Evolutionary conservation across 2,113 vertebrate species (phyloP), one percentile per base, ranked within the genome.

Genomic region (Pelecanoides urinatrix): DNA sequence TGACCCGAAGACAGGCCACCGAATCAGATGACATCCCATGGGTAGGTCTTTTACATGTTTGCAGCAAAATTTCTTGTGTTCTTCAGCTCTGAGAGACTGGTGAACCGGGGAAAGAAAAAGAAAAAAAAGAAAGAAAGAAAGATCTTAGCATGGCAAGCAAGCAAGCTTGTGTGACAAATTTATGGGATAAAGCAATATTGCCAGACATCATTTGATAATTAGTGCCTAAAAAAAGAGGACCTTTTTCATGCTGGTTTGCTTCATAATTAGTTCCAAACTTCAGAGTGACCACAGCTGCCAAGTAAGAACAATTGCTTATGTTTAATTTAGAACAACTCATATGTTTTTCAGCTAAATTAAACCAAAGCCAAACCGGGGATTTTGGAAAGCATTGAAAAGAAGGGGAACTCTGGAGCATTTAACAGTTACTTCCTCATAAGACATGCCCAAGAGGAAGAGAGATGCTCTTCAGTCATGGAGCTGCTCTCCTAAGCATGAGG

Each of bases 401-500:
- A 91, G 91, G 86, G 95, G 92, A 96, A 96, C 55, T 96, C 55
- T 89, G 52, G 26, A 83, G 42, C 74, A n/a, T 42, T 86, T 93
- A 86, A 80, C 7, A 82, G 79, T 85, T 96, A 91, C 90, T 96
- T 96, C 96, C 96, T 94, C 32, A 45, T 95, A 66, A 91, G 93
- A 50, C 70, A 87, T 95, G 92, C 90, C 84, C 84, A 94, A 63
- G 79, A 94, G 96, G 90, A 67, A 90, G 81, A 90, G 62, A 95
- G 77, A 70, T 94, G 63, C 71, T 94, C 70, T 88, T 94, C 87
- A 91, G 81, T 78, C 84, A 96, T 96, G 96, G 91, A 96, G 15
- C 87, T 96, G 90, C 74, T 95, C 32, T 78, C 44, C 13, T 47
- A 72, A 92, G 82, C 75, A 97, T 96, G 98, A 82, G 14, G 56